Evolutionary conservation across 2,113 vertebrate species (phyloP).

Genomic region (Pelobates fuscus): DNA sequence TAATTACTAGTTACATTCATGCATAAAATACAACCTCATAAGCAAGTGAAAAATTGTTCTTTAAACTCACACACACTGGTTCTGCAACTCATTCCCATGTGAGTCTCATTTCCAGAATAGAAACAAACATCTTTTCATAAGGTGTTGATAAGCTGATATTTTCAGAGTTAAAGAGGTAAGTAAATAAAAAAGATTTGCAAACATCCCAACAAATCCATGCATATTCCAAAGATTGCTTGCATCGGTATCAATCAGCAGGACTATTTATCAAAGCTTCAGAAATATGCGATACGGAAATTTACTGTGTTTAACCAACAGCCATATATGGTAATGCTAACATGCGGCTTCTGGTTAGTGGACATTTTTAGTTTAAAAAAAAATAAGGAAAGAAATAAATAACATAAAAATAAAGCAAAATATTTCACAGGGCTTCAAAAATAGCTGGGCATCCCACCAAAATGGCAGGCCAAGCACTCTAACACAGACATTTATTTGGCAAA

Average conservation of each 20-base stretch:
- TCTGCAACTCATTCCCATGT: constrained; percentile 24
- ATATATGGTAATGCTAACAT: constrained; percentile 33
- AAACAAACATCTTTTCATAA: constrained; percentile 27
- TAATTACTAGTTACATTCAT: constrained; percentile 18
- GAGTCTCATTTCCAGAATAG: constrained; percentile 22
- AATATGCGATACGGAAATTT: constrained; percentile 23
- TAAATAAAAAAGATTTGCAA: constrained; percentile 43
- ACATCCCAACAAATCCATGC: constrained; percentile 30
- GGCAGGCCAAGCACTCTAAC: constrained; percentile 26
- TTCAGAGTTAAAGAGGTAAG: constrained; percentile 37
- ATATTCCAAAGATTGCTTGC: constrained; percentile 12
- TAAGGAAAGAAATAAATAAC: no score
- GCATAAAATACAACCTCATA: constrained; percentile 6
- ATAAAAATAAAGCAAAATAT: constrained; percentile 25
- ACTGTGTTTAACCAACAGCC: constrained; percentile 18
- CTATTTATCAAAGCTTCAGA: constrained; percentile 37
- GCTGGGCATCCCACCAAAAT: constrained; percentile 36
- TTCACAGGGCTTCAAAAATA: constrained; percentile 29
- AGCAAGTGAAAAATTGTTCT: not conserved
- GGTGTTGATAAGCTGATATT: constrained; percentile 32
- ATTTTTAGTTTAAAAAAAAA: constrained; percentile 22
- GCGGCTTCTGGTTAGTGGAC: constrained; percentile 3
- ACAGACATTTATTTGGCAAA: constrained; percentile 23
- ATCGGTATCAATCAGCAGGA: constrained; percentile 35
- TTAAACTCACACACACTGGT: not conserved